Evolutionary conservation across 2,113 vertebrate genomes (phyloP), one percentile per base, ranked within the genome.

Genomic region (Lepisosteus osseus): DNA sequence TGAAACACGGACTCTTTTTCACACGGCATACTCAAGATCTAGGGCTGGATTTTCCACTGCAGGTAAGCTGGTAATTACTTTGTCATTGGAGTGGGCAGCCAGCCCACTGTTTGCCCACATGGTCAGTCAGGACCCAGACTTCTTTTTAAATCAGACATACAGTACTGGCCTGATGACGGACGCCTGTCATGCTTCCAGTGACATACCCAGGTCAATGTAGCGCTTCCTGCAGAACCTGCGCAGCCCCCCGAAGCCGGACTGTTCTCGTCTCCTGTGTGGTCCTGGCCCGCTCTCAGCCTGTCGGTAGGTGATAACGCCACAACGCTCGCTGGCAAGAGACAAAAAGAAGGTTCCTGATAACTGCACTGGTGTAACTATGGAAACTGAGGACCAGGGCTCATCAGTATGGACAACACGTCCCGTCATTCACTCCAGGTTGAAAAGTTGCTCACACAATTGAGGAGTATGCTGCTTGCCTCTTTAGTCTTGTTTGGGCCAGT

Each of bases 251-350:
- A 74, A 88, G 80, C 89, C 91, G 54, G 90, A 92, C 83, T 92
- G 94, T 68, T 98, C 96, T 0, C 90, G 87, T 72, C 92, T 89
- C 84, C 92, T 94, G 83, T 90, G 86, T 13, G 92, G 94, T 0
- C 83, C 88, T 72, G 89, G 89, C 47, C 93, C 77, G 0, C 90
- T 91, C 61, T 91, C 89, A 78, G 92, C 88, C 77, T 92, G 88
- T 15, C 94, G 92, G 79, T 96, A 95, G 68, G 95, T 97, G 84
- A 99, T 95, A 82, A 97, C 92, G 61, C 97, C 97, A 0, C 93
- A 94, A 78, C 96, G 96, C 83, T 98, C 93, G 8, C 95, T 96
- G 62, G 82, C 90, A 77, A 2, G 57, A 1, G 77, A 84, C 67
- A n/a, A 78, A 72, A 71, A 65, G 67, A 78, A 14, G 71, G 45